Evolutionary conservation across 92 coral and sea anemone genomes (phyloP).

Genomic region (Bergia sp.): DNA sequence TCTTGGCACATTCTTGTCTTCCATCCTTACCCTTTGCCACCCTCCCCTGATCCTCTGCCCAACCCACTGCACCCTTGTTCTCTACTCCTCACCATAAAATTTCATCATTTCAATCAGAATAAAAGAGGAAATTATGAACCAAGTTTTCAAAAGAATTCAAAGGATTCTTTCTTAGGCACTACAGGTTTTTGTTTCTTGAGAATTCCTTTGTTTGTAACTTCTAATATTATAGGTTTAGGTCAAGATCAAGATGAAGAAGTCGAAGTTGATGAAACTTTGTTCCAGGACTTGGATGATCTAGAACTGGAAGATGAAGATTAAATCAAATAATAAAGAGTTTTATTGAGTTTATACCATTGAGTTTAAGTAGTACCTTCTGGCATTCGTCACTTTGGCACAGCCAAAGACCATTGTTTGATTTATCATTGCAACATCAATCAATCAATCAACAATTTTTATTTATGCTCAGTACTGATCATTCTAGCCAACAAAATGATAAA

Average conservation of each 20-base stretch:
- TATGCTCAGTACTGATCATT: too few species aligned
- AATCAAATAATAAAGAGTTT: constrained; percentile 56
- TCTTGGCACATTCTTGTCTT: too few species aligned
- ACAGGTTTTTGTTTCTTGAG: neutral
- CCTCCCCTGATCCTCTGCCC: too few species aligned
- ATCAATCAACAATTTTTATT: too few species aligned
- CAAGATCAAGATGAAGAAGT: constrained; percentile 73
- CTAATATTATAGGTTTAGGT: neutral
- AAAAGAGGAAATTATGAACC: too few species aligned
- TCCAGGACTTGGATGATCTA: constrained; percentile 95
- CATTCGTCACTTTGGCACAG: neutral
- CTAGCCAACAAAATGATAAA: too few species aligned
- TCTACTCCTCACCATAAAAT: too few species aligned
- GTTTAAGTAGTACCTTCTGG: neutral
- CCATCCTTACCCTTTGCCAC: too few species aligned
- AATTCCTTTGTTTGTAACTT: neutral
- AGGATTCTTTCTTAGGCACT: too few species aligned
- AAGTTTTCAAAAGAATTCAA: too few species aligned
- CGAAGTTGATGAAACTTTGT: constrained; percentile 94
- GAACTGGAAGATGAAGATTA: constrained; percentile 89
- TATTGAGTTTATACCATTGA: neutral
- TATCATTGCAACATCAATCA: neutral
- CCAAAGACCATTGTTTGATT: neutral
- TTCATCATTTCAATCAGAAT: too few species aligned
- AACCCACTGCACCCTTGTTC: neutral